These are phyloP conservation scores for Pollenia labialis DNA, from an alignment of 2,888 invertebrate species.

Conservation along the genomic window DNA sequence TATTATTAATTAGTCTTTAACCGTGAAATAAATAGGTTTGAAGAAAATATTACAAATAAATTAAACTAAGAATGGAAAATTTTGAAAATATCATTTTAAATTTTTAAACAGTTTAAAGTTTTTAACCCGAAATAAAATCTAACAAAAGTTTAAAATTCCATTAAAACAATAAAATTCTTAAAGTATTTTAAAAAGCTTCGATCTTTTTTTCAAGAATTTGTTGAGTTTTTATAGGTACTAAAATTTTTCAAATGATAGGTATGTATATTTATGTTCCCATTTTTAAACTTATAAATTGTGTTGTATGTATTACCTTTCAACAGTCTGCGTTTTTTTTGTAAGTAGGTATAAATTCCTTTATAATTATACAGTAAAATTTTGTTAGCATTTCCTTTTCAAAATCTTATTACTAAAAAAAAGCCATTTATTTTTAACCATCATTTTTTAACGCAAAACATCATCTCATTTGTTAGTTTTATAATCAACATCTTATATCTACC, in stretches of 20 bases:
- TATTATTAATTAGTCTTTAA: neutral
- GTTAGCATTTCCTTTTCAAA: constrained; percentile 34
- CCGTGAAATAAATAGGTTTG: neutral
- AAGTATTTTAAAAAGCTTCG: neutral
- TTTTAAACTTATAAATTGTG: no score
- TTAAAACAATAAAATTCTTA: no score
- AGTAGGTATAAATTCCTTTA: constrained; percentile 20
- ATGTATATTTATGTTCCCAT: no score
- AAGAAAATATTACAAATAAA: constrained; percentile 17
- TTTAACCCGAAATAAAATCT: no score
- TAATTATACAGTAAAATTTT: neutral
- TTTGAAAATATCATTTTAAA: neutral
- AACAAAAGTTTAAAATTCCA: no score
- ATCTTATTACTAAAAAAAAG: constrained; percentile 34
- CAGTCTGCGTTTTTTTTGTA: constrained; percentile 9
- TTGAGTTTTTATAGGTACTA: neutral
- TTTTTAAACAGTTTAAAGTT: neutral
- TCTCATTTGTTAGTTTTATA: no score
- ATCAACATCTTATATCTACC: neutral
- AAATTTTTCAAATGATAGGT: no score
- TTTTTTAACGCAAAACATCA: neutral
- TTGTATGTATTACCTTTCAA: neutral
- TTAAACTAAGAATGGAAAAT: constrained; percentile 10
- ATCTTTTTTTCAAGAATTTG: neutral
- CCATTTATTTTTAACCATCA: constrained; percentile 20